phyloP scores from a whole-genome alignment of 2,888 invertebrate species.

The Panzeria rudis region DNA sequence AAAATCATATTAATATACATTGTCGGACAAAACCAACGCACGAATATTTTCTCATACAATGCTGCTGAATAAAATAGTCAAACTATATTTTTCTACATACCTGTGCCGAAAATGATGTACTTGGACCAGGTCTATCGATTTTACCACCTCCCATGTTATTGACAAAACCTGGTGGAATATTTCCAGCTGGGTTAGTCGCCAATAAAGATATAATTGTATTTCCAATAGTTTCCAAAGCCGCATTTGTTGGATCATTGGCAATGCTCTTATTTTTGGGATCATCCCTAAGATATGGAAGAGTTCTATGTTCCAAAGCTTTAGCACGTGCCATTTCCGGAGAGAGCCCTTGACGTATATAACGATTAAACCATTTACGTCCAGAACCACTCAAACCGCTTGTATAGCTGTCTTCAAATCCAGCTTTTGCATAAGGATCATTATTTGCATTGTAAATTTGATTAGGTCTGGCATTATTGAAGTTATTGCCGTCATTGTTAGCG shows the following conservation, averaged over 20 bases:
- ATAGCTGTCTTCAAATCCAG: slow-evolving; percentile 13
- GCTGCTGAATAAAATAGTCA: too few relatives aligned
- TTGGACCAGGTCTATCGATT: slow-evolving; percentile 8
- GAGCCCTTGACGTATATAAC: slow-evolving; percentile 37
- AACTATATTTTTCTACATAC: too few relatives aligned
- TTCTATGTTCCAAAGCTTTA: slow-evolving; percentile 53
- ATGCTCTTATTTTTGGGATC: not conserved
- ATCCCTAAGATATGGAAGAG: slow-evolving; percentile 31
- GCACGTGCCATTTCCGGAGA: slow-evolving; percentile 34
- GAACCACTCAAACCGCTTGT: slow-evolving; percentile 44
- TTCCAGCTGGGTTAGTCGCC: slow-evolving; percentile 4
- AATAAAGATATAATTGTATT: slow-evolving; percentile 51
- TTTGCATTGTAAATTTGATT: slow-evolving; percentile 22
- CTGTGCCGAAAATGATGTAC: slow-evolving; percentile 14
- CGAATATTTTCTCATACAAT: too few relatives aligned
- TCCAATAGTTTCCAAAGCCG: slow-evolving; percentile 55
- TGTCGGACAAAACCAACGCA: too few relatives aligned
- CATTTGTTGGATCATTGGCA: slow-evolving; percentile 26
- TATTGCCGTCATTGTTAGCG: not conserved
- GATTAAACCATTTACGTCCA: slow-evolving; percentile 48
- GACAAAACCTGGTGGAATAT: slow-evolving; percentile 14
- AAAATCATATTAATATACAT: too few relatives aligned
- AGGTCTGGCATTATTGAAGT: not conserved
- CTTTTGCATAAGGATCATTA: slow-evolving; percentile 3
- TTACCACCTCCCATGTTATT: not conserved